Percentiles rank a stretch among this genome's conserved stretches.
Evolutionary conservation across 1,140 invertebrate genomes (phyloP).

Genomic region (Pseudomyrmex gracilis): DNA sequence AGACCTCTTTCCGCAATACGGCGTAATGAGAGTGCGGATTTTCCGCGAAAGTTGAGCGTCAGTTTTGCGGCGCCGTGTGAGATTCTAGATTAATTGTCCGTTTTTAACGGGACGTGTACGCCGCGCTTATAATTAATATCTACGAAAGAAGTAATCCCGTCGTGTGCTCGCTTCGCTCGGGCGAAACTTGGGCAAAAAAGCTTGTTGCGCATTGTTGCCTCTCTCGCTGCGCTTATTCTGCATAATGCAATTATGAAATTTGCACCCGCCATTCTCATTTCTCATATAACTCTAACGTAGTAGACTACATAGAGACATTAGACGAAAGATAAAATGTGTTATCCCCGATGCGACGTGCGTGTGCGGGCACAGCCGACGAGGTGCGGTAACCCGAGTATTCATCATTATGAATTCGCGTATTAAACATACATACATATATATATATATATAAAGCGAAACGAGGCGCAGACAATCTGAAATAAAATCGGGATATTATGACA

Average conservation of each 20-base stretch:
- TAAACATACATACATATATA: slow-evolving; percentile 19
- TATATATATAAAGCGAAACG: not conserved
- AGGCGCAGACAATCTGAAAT: not conserved
- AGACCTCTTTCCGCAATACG: slow-evolving; percentile 49
- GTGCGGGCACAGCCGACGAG: not conserved
- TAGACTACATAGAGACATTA: slow-evolving; percentile 40
- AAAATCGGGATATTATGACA: not conserved
- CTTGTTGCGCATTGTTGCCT: slow-evolving; percentile 59
- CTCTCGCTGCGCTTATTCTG: slow-evolving; percentile 36
- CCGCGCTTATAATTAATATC: slow-evolving; percentile 60
- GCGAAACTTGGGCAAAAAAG: slow-evolving; percentile 54
- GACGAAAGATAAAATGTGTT: slow-evolving; percentile 49
- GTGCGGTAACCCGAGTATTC: not conserved
- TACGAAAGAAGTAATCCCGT: slow-evolving; percentile 58
- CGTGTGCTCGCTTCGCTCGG: slow-evolving; percentile 4
- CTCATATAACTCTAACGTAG: slow-evolving; percentile 18
- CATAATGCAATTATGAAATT: slow-evolving; percentile 60
- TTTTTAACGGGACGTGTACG: slow-evolving; percentile 50
- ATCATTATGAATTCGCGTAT: slow-evolving; percentile 18
- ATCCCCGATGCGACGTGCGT: slow-evolving; percentile 3
- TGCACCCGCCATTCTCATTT: slow-evolving; percentile 41
- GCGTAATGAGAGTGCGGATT: slow-evolving; percentile 59
- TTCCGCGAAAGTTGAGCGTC: slow-evolving; percentile 54
- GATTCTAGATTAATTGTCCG: slow-evolving; percentile 60
- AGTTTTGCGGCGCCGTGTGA: slow-evolving; percentile 41